Conservation (phyloP, 2,797 vertebrate species). For the Lagodon rhomboides region DNA sequence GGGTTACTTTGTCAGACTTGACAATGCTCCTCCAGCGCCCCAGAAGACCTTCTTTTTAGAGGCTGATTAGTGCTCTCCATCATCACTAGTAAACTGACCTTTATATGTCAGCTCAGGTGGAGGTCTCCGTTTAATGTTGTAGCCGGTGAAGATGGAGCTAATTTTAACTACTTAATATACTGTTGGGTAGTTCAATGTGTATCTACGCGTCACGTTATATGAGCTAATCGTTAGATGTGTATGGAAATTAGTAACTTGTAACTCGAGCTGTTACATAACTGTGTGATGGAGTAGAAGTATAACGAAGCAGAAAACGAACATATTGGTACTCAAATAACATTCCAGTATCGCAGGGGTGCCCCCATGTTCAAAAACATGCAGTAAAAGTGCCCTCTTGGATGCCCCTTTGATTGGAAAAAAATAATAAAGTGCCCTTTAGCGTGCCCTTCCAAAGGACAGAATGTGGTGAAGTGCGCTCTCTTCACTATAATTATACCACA, state of each 20-base stretch:
- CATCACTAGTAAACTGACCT: conserved; percentile 46
- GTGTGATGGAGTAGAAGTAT: not conserved
- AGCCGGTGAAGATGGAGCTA: conserved; percentile 16
- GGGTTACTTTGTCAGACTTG: conserved; percentile 11
- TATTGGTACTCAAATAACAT: not conserved
- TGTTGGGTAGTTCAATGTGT: not conserved
- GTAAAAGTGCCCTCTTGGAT: no score
- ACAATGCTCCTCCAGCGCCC: conserved; percentile 2
- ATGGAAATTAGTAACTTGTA: not conserved
- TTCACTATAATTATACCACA: no score
- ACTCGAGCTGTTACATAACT: not conserved
- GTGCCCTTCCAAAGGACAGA: no score
- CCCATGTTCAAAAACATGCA: no score
- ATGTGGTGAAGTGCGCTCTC: no score
- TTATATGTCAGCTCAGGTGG: conserved; percentile 41
- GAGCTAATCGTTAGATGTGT: not conserved
- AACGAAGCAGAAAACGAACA: not conserved
- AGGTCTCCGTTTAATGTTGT: conserved; percentile 31
- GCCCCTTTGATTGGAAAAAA: no score
- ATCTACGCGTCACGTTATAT: not conserved
- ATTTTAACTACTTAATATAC: conserved; percentile 29
- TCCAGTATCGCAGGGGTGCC: not conserved
- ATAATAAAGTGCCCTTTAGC: not conserved
- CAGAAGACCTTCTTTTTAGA: conserved; percentile 19
- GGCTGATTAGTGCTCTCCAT: conserved; percentile 41